These are phyloP conservation scores for Furcifer pardalis DNA, from an alignment of 2,797 vertebrate species.

Conservation along the genomic window DNA sequence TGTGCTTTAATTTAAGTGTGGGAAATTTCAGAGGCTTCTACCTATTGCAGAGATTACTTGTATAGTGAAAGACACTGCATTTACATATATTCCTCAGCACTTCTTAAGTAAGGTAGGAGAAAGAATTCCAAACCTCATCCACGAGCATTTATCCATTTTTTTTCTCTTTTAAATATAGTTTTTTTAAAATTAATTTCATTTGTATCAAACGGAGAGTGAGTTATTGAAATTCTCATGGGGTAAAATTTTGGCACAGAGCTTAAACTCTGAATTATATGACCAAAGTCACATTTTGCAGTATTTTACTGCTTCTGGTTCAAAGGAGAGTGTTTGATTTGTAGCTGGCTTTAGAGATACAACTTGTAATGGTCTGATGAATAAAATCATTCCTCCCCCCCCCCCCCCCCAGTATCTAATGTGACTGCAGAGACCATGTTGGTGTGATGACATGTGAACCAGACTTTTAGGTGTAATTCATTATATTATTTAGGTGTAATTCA, in stretches of 20 bases:
- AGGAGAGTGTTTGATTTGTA: neutral
- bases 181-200: no score
- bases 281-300: neutral
- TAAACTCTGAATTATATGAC: neutral
- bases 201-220: no score
- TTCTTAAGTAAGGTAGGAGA: neutral
- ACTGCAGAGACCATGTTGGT: neutral
- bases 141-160: neutral
- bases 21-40: no score
- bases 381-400: neutral
- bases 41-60: no score
- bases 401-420: neutral
- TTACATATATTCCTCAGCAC: no score
- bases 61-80: no score
- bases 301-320: neutral
- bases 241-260: neutral
- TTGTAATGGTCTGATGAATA: neutral
- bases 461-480: neutral
- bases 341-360: neutral
- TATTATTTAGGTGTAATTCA: neutral
- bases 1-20: no score
- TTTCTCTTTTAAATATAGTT: neutral
- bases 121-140: neutral
- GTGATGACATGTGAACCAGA: neutral
- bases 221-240: no score